Conservation (phyloP, 2,797 vertebrate species). For the Pelochelys cantorii region DNA sequence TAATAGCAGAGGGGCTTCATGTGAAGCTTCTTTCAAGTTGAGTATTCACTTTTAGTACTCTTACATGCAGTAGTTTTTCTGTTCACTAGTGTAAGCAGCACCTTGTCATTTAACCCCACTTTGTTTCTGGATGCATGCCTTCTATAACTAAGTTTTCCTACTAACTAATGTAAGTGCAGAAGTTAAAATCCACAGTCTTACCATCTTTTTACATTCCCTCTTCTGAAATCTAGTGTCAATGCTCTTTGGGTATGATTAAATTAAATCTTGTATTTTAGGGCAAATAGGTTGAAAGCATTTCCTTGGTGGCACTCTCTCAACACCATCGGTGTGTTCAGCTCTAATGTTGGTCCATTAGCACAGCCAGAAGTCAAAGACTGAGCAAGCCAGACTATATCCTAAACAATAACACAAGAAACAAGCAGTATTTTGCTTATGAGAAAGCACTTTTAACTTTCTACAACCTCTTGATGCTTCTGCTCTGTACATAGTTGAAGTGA, state of each 20-base stretch:
- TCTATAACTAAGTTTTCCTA: not conserved
- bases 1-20: too few relatives aligned
- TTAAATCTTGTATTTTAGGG: too few relatives aligned
- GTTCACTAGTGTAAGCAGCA: too few relatives aligned
- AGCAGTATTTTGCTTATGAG: not conserved
- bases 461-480: not conserved
- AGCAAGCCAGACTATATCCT: not conserved
- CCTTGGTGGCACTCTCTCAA: too few relatives aligned
- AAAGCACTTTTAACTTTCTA: not conserved
- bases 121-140: not conserved
- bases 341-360: not conserved
- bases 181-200: not conserved
- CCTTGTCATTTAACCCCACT: too few relatives aligned
- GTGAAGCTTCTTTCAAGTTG: not conserved
- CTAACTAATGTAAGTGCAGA: not conserved
- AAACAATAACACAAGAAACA: not conserved
- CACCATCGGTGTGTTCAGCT: not conserved
- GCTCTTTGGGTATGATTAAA: too few relatives aligned
- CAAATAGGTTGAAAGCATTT: too few relatives aligned
- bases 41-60: not conserved
- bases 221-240: not conserved
- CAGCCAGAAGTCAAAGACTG: not conserved
- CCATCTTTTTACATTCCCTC: not conserved
- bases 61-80: too few relatives aligned
- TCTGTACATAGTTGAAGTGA: not conserved